Base-by-base conservation (phyloP, 2,113 vertebrate species). In the Python bivittatus region DNA sequence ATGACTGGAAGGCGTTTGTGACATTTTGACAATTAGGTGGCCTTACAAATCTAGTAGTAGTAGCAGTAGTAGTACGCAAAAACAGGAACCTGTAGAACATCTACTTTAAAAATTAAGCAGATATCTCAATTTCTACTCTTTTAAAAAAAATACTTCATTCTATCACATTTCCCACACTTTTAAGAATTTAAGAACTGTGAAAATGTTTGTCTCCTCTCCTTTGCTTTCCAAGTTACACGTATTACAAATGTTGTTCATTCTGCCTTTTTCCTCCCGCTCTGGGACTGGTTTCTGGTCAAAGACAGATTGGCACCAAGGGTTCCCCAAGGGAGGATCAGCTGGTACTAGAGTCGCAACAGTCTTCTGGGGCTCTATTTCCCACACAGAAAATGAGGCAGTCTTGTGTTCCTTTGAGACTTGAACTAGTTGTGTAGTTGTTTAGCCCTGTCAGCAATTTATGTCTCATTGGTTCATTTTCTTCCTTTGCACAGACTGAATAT, bases 341-440 rank as follows among this genome's bases (percentile, higher is more conserved):
- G 83, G 60, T 93, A 57, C 94, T 94, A 56, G 57, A 94, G 42
- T 92, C 95, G 93, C 61, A 93, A 92, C 89, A 60, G 1, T 0
- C 44, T 53, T 85, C 87, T 64, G 53, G 12, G 60, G 87, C 93
- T 93, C 90, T 91, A 56, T 91, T 88, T 29, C 84, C 95, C 94
- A 88, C 93, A 93, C 61, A 90, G 94, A 84, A 84, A 91, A 94
- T 94, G 92, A 96, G 97, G 96, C 94, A 13, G 84, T 68, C 94
- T 94, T 44, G n/a, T 95, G 90, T 86, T 93, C 92, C 96, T 95
- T 90, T 90, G 91, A 93, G 92, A 93, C 92, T 88, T 91, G 92
- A 91, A 93, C 88, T 12, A 95, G 94, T 86, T 88, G 29, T 64
- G 88, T 87, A 52, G 0, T 12, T 64, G 27, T 17, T 96, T 95